A percentile compares a stretch with the other conserved stretches of the same genome.
Evolutionary conservation across 2,888 invertebrate genomes (phyloP).

Genomic region (Habrosyne pyritoides): DNA sequence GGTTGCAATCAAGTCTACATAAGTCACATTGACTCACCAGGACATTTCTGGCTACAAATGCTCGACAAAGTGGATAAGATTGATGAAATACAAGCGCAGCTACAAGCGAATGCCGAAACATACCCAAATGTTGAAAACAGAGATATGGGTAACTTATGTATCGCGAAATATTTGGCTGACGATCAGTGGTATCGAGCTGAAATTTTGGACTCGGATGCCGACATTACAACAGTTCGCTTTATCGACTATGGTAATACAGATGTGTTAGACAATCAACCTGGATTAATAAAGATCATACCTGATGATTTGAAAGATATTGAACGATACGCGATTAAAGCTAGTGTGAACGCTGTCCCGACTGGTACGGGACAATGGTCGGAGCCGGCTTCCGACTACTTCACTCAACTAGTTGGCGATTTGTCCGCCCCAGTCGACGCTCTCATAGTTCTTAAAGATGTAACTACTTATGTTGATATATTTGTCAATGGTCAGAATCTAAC

Average conservation of each 20-base stretch:
- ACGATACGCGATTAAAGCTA: conserved; percentile 85
- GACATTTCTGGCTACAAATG: conserved; percentile 89
- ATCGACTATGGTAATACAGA: conserved; percentile 92
- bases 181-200: conserved; percentile 96
- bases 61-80: conserved; percentile 82
- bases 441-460: conserved; percentile 83
- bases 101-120: conserved; percentile 83
- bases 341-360: conserved; percentile 86
- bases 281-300: conserved; percentile 85
- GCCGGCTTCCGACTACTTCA: conserved; percentile 83
- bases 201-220: conserved; percentile 90
- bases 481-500: conserved; percentile 84
- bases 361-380: conserved; percentile 87
- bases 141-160: conserved; percentile 85
- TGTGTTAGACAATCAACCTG: conserved; percentile 85
- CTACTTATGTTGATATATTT: conserved; percentile 86
- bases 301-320: conserved; percentile 82
- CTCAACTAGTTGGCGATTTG: conserved; percentile 75
- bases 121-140: conserved; percentile 82
- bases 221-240: conserved; percentile 90
- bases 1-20: conserved; percentile 82
- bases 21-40: conserved; percentile 89
- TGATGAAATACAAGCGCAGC: conserved; percentile 84
- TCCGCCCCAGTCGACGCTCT: conserved; percentile 77
- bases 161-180: conserved; percentile 92